Conservation (phyloP, 2,888 invertebrate species). For the Sesia bembeciformis region DNA sequence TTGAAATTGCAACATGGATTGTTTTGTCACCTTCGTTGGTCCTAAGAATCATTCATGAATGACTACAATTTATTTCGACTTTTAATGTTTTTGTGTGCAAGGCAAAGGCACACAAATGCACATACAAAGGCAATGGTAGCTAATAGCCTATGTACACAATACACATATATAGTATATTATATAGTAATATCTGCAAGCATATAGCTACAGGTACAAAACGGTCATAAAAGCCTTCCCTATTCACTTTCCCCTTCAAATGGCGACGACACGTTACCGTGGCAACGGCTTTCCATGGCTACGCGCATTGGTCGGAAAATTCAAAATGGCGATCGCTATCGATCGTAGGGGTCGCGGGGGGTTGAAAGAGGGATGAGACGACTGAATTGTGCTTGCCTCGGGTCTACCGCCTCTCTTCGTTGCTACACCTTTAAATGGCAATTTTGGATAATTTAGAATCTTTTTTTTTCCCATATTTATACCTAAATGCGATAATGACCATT, state of each 20-base stretch:
- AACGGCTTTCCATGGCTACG: slow-evolving; percentile 63
- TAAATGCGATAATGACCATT: no score
- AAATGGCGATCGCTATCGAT: slow-evolving; percentile 67
- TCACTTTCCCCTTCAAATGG: slow-evolving; percentile 48
- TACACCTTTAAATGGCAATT: no score
- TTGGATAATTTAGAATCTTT: no score
- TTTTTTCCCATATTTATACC: no score
- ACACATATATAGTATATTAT: background rate
- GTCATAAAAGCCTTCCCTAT: slow-evolving; percentile 43
- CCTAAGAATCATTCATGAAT: no score
- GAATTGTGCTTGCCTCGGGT: no score
- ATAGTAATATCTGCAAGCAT: background rate
- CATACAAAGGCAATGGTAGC: background rate
- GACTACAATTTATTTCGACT: background rate
- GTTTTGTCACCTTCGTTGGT: no score
- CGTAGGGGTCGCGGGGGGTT: slow-evolving; percentile 29
- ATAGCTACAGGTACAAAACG: slow-evolving; percentile 7
- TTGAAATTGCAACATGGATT: no score
- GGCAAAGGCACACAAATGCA: background rate
- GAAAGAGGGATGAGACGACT: slow-evolving; percentile 19
- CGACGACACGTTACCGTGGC: slow-evolving; percentile 44
- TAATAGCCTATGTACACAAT: background rate
- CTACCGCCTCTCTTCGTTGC: no score
- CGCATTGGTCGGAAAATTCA: slow-evolving; percentile 73
- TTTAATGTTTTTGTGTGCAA: background rate